Evolutionary conservation across 1,140 invertebrate species (phyloP), one percentile per base, ranked within the genome.

Genomic region (Drosophila navojoa): DNA sequence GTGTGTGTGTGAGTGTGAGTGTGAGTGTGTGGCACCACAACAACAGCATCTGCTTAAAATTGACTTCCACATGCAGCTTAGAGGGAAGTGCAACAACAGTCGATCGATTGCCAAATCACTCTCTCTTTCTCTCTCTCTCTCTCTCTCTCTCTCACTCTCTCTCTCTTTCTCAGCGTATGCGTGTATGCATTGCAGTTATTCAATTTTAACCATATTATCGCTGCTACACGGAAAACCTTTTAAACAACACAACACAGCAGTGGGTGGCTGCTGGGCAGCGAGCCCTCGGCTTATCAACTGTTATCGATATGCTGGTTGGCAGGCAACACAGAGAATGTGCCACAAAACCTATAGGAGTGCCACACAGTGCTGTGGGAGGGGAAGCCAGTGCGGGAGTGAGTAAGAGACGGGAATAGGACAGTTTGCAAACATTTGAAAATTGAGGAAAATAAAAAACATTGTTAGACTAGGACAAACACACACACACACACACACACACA

Each of bases 141-240:
- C 27, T 27, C 27, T 27, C 27, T 27, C 27, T 27, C 27, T 27
- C 27, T 27, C 1, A 2, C 27, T 4, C 27, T 27, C 27, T 29
- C 2, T 29, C 25, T 27, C 25, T 27, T 4, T 27, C 25, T 27
- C 25, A 27, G 7, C 60, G 38, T 55, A 13, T 60, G 16, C 5
- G 69, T 52, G 35, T 50, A 45, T 45, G 69, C 19, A 49, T 15
- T 59, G 67, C 78, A 81, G 82, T 76, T 87, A 86, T 79, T 81
- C 81, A 86, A 86, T 87, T 81, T 87, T 76, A 76, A 76, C 76
- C 76, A 77, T 73, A 87, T 87, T 87, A 86, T 86, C 81, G 81
- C 69, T 71, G 15, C 16, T 40, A 86, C 82, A 86, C 64, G 82
- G 55, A 86, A 86, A 86, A 87, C 82, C 82, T 86, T 86, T 86